These are phyloP conservation scores for Spodoptera litura DNA, from an alignment of 1,140 invertebrate species.

Conservation along the genomic window DNA sequence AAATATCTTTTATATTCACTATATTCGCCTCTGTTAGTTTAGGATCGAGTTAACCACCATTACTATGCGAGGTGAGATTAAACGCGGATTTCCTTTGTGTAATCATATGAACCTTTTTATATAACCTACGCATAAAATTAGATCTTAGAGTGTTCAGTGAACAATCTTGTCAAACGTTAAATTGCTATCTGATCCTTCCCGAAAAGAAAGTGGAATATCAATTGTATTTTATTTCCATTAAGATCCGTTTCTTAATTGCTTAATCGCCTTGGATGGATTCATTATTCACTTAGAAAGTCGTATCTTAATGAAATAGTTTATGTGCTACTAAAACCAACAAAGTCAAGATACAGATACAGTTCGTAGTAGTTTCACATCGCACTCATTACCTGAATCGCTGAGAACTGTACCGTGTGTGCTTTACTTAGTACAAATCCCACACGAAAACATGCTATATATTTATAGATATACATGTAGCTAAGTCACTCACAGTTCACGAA, in stretches of 20 bases:
- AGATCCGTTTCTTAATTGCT: constrained; percentile 4
- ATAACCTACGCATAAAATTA: constrained; percentile 13
- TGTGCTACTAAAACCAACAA: constrained; percentile 26
- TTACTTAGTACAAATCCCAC: background rate
- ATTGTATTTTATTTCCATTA: constrained; percentile 20
- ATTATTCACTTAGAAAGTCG: background rate
- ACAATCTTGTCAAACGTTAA: background rate
- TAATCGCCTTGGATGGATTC: background rate
- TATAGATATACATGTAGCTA: too few species aligned
- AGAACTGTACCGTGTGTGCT: background rate
- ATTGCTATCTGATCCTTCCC: constrained; percentile 16
- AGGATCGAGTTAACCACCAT: constrained; percentile 2
- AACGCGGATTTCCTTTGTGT: constrained; percentile 16
- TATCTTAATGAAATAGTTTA: constrained; percentile 1
- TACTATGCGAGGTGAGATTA: background rate
- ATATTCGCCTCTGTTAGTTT: constrained; percentile 5
- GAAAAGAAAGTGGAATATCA: constrained; percentile 9
- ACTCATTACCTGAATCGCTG: background rate
- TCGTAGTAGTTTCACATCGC: background rate
- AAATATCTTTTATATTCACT: constrained; percentile 8
- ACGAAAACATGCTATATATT: too few species aligned
- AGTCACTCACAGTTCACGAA: too few species aligned
- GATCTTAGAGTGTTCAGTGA: background rate
- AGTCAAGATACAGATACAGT: constrained; percentile 2
- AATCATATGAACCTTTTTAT: constrained; percentile 23